Conservation (phyloP, 2,797 vertebrate species). For the Coregonus sp. region DNA sequence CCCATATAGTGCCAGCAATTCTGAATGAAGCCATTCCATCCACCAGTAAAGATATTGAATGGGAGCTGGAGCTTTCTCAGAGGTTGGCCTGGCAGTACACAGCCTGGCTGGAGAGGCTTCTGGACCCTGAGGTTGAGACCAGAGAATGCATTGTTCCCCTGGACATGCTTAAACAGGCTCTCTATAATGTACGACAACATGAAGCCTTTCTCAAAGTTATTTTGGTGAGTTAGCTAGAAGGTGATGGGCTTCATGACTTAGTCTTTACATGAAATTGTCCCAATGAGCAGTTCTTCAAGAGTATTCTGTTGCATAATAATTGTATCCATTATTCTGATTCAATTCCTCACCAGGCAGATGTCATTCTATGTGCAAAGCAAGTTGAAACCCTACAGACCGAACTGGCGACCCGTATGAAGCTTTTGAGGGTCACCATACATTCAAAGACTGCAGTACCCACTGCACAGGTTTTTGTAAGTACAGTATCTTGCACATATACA, state of each 20-base stretch:
- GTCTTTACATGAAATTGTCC: neutral
- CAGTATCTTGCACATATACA: neutral
- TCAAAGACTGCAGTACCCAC: slow-evolving; percentile 78
- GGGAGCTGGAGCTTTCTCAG: slow-evolving; percentile 68
- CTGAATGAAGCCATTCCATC: slow-evolving; percentile 75
- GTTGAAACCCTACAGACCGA: slow-evolving; percentile 75
- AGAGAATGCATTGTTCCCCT: slow-evolving; percentile 28
- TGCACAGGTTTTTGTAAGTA: slow-evolving; percentile 86
- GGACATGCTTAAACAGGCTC: slow-evolving; percentile 76
- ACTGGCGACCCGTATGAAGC: slow-evolving; percentile 71
- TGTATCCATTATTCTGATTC: neutral
- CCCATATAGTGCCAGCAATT: slow-evolving; percentile 76
- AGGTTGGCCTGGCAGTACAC: slow-evolving; percentile 77
- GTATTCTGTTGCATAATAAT: neutral
- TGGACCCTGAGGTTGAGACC: slow-evolving; percentile 13
- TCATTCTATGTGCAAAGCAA: slow-evolving; percentile 72
- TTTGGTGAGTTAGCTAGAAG: slow-evolving; percentile 76
- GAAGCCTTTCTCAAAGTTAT: slow-evolving; percentile 85
- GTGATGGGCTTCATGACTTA: neutral
- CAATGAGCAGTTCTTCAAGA: neutral
- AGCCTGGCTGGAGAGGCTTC: slow-evolving; percentile 78
- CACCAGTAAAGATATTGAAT: slow-evolving; percentile 62
- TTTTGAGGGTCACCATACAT: slow-evolving; percentile 74
- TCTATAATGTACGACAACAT: slow-evolving; percentile 86
- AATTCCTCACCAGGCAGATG: slow-evolving; percentile 77